Evolutionary conservation across 1,140 invertebrate species (phyloP).

Genomic region (Tribolium castaneum): DNA sequence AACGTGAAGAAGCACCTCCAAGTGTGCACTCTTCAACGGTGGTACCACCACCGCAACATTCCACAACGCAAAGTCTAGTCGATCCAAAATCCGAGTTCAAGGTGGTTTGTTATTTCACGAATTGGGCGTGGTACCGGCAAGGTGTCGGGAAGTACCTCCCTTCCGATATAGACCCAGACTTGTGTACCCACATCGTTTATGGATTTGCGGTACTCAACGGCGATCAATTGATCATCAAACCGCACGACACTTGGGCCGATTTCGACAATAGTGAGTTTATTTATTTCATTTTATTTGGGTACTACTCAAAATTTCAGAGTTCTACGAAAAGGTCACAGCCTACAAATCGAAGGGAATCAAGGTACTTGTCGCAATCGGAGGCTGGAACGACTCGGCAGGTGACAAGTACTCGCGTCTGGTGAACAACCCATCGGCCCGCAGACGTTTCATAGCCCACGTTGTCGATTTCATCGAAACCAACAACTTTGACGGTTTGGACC

Average conservation of each 20-base stretch:
- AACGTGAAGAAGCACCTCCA: conserved; percentile 39
- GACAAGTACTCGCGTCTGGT: conserved; percentile 74
- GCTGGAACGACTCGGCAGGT: conserved; percentile 77
- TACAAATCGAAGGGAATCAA: conserved; percentile 72
- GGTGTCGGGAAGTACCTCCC: conserved; percentile 74
- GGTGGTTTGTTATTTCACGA: conserved; percentile 77
- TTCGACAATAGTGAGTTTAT: conserved; percentile 70
- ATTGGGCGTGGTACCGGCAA: conserved; percentile 76
- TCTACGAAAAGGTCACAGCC: conserved; percentile 70
- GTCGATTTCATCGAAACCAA: conserved; percentile 73
- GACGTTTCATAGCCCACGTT: conserved; percentile 71
- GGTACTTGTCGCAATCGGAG: conserved; percentile 77
- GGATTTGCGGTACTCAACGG: conserved; percentile 77
- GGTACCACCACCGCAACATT: conserved; percentile 4
- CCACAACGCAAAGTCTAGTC: conserved; percentile 47
- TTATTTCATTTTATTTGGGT: no score
- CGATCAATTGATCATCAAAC: conserved; percentile 71
- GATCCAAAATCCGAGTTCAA: conserved; percentile 66
- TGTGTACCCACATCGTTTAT: conserved; percentile 81
- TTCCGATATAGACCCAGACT: conserved; percentile 73
- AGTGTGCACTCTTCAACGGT: conserved; percentile 21
- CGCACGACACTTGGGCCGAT: conserved; percentile 77
- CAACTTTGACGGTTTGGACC: conserved; percentile 77
- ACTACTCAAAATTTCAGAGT: conserved; percentile 61
- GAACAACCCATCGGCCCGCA: conserved; percentile 68